These are phyloP conservation scores for Lycia hirtaria DNA, from an alignment of 2,888 invertebrate genomes.

Conservation along the genomic window DNA sequence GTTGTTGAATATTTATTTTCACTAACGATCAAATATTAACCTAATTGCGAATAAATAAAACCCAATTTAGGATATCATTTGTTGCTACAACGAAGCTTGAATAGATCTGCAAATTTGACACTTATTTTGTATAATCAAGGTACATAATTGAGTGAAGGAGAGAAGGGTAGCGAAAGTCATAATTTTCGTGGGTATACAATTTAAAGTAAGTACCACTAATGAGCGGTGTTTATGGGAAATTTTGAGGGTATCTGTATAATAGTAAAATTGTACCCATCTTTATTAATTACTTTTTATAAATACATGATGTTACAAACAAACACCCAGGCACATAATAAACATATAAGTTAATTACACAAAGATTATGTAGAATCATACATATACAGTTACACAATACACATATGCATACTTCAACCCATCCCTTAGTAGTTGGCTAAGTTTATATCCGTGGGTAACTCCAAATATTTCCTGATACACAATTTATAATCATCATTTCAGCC, in stretches of 20 bases:
- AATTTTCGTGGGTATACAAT: conserved; percentile 28
- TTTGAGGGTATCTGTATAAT: conserved; percentile 25
- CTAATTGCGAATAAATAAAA: conserved; percentile 14
- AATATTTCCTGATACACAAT: too few species aligned
- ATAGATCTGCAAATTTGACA: conserved; percentile 1
- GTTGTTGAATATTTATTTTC: background rate
- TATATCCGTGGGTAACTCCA: too few species aligned
- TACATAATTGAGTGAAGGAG: conserved; percentile 6
- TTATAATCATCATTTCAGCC: too few species aligned
- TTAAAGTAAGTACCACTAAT: conserved; percentile 25
- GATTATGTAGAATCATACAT: too few species aligned
- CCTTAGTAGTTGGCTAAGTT: too few species aligned
- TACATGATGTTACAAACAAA: too few species aligned
- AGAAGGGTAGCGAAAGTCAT: conserved; percentile 12
- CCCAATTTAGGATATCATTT: conserved; percentile 2
- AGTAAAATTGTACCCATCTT: too few species aligned
- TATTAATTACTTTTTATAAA: too few species aligned
- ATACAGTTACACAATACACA: too few species aligned
- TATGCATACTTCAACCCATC: too few species aligned
- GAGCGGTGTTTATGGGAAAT: conserved; percentile 35
- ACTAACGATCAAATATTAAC: conserved; percentile 9
- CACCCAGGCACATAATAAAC: too few species aligned
- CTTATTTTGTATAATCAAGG: background rate
- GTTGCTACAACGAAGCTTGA: background rate
- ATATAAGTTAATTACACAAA: too few species aligned